phyloP scores from a whole-genome alignment of 2,888 invertebrate species.

The Plebejus argus region DNA sequence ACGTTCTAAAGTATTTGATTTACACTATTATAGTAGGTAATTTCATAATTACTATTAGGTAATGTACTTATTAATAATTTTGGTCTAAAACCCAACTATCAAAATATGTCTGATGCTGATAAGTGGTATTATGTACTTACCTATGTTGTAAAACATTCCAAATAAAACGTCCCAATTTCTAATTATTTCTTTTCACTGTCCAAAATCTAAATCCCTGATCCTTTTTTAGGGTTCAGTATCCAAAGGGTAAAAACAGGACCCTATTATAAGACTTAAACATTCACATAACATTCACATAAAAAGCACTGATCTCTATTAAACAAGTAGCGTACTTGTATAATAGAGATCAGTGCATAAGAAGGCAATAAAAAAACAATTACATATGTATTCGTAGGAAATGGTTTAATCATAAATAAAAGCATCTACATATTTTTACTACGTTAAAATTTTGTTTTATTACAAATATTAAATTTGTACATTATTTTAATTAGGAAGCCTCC shows the following conservation, averaged over 20 bases:
- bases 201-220: neutral
- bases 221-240: too few relatives aligned
- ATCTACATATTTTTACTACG: slow-evolving; percentile 56
- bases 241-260: too few relatives aligned
- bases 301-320: too few relatives aligned
- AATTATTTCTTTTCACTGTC: slow-evolving; percentile 40
- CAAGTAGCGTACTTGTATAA: too few relatives aligned
- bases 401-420: slow-evolving; percentile 58
- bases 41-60: neutral
- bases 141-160: slow-evolving; percentile 36
- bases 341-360: too few relatives aligned
- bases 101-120: neutral
- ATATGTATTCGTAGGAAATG: slow-evolving; percentile 36
- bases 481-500: slow-evolving; percentile 29
- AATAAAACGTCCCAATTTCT: slow-evolving; percentile 54
- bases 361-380: slow-evolving; percentile 20
- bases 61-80: neutral
- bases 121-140: slow-evolving; percentile 11
- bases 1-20: neutral
- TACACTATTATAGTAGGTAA: neutral
- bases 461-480: slow-evolving; percentile 43
- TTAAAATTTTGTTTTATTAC: slow-evolving; percentile 35
- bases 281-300: too few relatives aligned
- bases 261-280: too few relatives aligned
- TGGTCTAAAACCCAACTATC: neutral